phyloP scores from a whole-genome alignment of 23 tunicate genomes.

The Ciona savignyi region DNA sequence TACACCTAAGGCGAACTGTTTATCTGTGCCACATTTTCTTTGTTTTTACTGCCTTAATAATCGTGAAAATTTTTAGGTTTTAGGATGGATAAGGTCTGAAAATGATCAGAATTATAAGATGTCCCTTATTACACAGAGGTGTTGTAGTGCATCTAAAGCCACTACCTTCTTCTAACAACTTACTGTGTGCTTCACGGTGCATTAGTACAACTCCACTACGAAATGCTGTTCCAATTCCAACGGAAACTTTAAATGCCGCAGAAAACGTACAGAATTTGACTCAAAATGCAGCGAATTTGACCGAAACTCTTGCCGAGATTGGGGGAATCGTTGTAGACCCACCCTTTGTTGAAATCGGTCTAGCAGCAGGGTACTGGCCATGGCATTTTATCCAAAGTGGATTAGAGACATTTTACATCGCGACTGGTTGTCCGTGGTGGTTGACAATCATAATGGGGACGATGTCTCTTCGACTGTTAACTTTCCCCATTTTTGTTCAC shows the following conservation, averaged over 20 bases:
- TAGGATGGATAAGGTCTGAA: neutral
- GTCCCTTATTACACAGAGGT: neutral
- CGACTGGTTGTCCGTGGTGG: conserved; percentile 75
- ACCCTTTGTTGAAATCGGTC: conserved; percentile 64
- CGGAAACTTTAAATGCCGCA: neutral
- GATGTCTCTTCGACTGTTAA: conserved; percentile 28
- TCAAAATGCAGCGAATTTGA: neutral
- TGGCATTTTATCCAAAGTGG: conserved; percentile 33
- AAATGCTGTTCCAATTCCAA: neutral
- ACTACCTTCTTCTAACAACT: too few relatives aligned
- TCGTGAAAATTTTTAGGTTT: neutral
- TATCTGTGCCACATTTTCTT: too few relatives aligned
- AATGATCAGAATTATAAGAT: neutral
- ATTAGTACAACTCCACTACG: neutral
- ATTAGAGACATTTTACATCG: conserved; percentile 38
- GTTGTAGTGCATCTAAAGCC: neutral
- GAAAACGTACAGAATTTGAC: too few relatives aligned
- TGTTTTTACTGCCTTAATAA: neutral
- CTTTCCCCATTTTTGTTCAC: conserved; percentile 29
- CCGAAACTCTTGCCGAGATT: neutral
- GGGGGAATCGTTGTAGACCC: conserved; percentile 41
- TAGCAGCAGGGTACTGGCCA: conserved; percentile 63
- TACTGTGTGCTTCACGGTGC: neutral
- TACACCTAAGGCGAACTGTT: too few relatives aligned
- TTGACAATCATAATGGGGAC: conserved; percentile 58